Evolutionary conservation across 2,888 invertebrate species (phyloP).

Genomic region (Tridacna crocea): DNA sequence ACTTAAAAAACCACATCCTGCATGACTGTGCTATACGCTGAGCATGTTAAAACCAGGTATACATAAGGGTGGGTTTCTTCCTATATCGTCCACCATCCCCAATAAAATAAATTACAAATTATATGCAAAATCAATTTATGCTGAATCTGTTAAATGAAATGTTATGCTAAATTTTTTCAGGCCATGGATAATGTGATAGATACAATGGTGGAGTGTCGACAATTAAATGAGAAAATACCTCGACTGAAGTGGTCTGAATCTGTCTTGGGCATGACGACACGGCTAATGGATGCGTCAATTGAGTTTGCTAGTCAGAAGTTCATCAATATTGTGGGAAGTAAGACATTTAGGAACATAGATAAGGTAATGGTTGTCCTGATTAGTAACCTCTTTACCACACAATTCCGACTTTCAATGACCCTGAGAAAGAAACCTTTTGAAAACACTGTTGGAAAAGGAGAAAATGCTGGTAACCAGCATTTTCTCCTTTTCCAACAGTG

Average conservation of each 20-base stretch:
- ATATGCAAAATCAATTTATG: too few relatives aligned
- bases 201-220: conserved; percentile 93
- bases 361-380: conserved; percentile 37
- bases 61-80: too few relatives aligned
- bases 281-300: conserved; percentile 92
- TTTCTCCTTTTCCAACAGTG: not conserved
- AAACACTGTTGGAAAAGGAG: not conserved
- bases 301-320: conserved; percentile 92
- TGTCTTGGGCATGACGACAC: conserved; percentile 91
- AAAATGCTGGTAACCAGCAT: not conserved
- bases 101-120: too few relatives aligned
- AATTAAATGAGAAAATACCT: conserved; percentile 90
- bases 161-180: conserved; percentile 82
- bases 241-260: conserved; percentile 93
- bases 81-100: too few relatives aligned
- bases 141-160: too few relatives aligned
- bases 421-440: not conserved
- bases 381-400: not conserved
- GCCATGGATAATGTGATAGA: conserved; percentile 92
- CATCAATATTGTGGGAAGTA: conserved; percentile 89
- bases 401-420: not conserved
- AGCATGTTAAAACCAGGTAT: too few relatives aligned
- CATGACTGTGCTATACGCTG: too few relatives aligned
- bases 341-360: conserved; percentile 86
- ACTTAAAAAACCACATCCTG: too few relatives aligned